Evolutionary conservation across 2,797 vertebrate genomes (phyloP), one percentile per base, ranked within the genome.

Genomic region (Rhyacichthys aspro): DNA sequence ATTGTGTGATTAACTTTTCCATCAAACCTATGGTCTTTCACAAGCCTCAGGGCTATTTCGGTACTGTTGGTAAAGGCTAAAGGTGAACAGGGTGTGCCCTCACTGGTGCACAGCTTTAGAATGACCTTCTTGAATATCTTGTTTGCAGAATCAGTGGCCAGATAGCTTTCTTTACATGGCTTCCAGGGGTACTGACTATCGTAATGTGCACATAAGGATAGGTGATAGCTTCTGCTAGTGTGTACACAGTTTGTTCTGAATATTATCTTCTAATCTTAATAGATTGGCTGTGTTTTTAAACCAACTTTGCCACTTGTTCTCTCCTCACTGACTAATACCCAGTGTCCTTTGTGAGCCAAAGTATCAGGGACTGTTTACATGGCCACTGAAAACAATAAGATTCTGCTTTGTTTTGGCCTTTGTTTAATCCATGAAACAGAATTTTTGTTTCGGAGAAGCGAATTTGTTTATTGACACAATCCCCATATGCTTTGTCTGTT

Each of bases 251-350:
- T 3, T 15, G 7, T 48, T 64, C 44, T n/a, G n/a, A n/a, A n/a
- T n/a, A n/a, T n/a, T n/a, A n/a, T n/a, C n/a, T n/a, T n/a, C n/a
- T n/a, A n/a, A n/a, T n/a, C n/a, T 72, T 33, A 65, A 17, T 32
- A 57, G 18, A 63, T 55, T 23, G 32, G 12, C 42, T 67, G 5
- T 39, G 43, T 73, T 50, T 70, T 73, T 70, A 28, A 17, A 44
- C 43, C 52, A 66, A 71, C 57, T 62, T 74, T 44, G 55, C 75
- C 37, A 34, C 66, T 33, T n/a, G n/a, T n/a, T n/a, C 45, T 34
- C 36, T 67, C 17, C 39, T 28, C 0, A 1, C 46, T 54, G 63
- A 58, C 32, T 55, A 46, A 46, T 28, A 6, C 44, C 54, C 23
- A 11, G 6, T 54, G 33, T 57, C 66, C 52, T 45, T 34, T 18